These are phyloP conservation scores for Myodes glareolus DNA, from an alignment of 2,113 vertebrate genomes.

Conservation along the genomic window DNA sequence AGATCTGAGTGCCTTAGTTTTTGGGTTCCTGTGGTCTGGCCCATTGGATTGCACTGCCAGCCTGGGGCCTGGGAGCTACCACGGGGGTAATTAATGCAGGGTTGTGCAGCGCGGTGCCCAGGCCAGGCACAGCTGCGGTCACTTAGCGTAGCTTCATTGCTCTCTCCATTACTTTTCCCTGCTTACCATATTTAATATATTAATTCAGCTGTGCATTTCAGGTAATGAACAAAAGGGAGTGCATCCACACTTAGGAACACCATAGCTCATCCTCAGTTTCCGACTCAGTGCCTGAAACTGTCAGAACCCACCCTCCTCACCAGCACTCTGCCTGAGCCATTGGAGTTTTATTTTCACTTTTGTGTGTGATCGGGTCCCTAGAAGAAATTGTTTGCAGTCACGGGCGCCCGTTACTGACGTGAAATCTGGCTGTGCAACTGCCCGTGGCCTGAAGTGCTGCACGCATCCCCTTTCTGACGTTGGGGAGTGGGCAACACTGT, in stretches of 20 bases:
- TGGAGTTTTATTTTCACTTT: not conserved
- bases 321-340: not conserved
- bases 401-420: not conserved
- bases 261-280: not conserved
- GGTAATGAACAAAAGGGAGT: not conserved
- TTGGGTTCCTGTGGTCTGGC: not conserved
- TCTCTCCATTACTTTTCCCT: not conserved
- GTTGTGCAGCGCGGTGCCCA: not conserved
- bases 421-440: not conserved
- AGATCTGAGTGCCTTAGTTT: not conserved
- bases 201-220: not conserved
- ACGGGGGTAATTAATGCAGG: not conserved
- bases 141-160: not conserved
- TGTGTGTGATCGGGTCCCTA: not conserved
- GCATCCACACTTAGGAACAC: not conserved
- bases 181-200: not conserved
- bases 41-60: accelerated
- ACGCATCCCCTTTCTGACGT: not conserved
- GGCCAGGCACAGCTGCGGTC: not conserved
- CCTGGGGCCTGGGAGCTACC: not conserved
- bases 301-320: not conserved
- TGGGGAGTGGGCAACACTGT: not conserved
- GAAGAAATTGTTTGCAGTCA: conserved; percentile 11
- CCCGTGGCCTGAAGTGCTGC: not conserved
- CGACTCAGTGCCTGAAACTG: not conserved